Base-by-base conservation (phyloP, 2,888 invertebrate genomes). In the Leucophora obtusa region DNA sequence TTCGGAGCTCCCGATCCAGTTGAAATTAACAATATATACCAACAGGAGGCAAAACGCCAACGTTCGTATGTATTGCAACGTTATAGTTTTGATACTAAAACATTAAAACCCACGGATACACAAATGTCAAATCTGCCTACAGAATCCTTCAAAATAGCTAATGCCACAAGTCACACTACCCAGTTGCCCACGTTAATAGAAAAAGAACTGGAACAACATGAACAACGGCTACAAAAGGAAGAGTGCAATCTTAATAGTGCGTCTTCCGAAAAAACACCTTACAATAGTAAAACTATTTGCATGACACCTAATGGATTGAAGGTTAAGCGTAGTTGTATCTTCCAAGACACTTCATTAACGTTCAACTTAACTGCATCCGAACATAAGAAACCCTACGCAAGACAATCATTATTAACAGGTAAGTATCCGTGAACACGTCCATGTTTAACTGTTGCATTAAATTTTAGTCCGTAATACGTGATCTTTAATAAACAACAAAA, bases 341-440 rank as follows among this genome's bases (percentile, higher is more conserved):
- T 28, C 14, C 24, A 47, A 4, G 43, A 53, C 9, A 18, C n/a
- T 9, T 47, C 28, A 15, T 28, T 63, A 35, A 24, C 28, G n/a
- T 43, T 28, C 1, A 8, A 53, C 47, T 33, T 21, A 47, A 33
- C 15, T 24, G 50, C 43, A 50, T 15, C 21, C 15, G 76, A 81
- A n/a, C 72, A 73, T 10, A 62, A 63, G 38, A 79, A 76, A 62
- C 79, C 79, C 38, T 82, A 82, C 35, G 35, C 59, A 38, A 78
- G 75, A 24, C 82, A 82, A 38, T 15, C 70, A 2, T 54, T 79
- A 38, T 54, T 81, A 28, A 81, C 75, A 76, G 82, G 82, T 81
- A 75, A 50, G 3, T 0, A n/a, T 14, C 15, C 11, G 1, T 3
- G 7, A 28, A 7, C 28, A 38, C 38, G n/a, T n/a, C n/a, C n/a